Conservation (phyloP, 2,888 invertebrate species). For the Eristalis intricaria region DNA sequence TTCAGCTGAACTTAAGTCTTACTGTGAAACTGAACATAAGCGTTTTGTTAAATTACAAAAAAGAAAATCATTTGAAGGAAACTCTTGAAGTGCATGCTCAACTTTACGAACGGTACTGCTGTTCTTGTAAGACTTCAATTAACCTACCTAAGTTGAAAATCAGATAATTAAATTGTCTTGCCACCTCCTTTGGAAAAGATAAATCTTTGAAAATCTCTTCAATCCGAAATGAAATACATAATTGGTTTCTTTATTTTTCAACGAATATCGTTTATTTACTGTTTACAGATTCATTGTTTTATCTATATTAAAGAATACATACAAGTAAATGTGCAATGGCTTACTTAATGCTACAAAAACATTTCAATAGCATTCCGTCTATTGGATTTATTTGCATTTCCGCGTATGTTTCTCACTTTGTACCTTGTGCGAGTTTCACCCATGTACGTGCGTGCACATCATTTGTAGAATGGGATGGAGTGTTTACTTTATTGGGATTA, state of each 20-base stretch:
- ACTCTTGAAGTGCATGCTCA: no score
- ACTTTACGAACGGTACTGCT: no score
- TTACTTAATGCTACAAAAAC: conserved; percentile 6
- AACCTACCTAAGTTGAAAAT: no score
- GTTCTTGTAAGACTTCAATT: no score
- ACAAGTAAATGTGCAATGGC: conserved; percentile 10
- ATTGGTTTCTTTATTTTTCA: not conserved
- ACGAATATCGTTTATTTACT: not conserved
- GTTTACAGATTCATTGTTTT: not conserved
- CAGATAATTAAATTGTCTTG: no score
- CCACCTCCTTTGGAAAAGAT: no score
- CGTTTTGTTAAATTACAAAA: no score
- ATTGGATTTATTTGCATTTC: not conserved
- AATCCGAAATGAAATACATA: not conserved
- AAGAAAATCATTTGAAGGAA: no score
- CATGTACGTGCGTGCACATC: not conserved
- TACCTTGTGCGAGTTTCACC: not conserved
- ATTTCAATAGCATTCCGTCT: not conserved
- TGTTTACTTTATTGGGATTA: conserved; percentile 70
- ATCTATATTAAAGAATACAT: not conserved
- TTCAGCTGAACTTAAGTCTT: no score
- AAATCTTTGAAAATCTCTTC: no score
- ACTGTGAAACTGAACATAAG: no score
- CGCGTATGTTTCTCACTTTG: not conserved
- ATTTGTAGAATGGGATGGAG: not conserved